Conservation (phyloP, 2,797 vertebrate genomes). For the Paratrypauchen microcephalus region DNA sequence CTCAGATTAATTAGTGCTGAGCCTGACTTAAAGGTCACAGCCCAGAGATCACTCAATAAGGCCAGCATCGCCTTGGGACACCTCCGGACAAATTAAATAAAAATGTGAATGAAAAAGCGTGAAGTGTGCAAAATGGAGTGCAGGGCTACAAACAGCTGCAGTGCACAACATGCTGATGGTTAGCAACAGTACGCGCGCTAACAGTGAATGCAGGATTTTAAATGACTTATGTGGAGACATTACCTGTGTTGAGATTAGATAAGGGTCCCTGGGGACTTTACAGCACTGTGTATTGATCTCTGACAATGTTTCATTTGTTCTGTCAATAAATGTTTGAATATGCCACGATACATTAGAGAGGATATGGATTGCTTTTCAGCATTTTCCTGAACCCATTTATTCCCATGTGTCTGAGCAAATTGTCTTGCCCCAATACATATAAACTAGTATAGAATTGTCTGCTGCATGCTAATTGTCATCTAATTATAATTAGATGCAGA, state of each 20-base stretch:
- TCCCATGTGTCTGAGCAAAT: too few relatives aligned
- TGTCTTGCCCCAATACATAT: too few relatives aligned
- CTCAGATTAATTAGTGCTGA: slow-evolving; percentile 64
- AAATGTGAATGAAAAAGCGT: slow-evolving; percentile 28
- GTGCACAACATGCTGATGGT: background rate
- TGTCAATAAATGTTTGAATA: background rate
- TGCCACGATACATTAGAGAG: background rate
- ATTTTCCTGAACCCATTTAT: background rate
- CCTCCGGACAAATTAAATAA: slow-evolving; percentile 52
- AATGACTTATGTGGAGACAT: background rate
- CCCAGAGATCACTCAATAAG: slow-evolving; percentile 52
- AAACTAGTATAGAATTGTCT: too few relatives aligned
- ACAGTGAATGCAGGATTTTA: background rate
- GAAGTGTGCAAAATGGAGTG: slow-evolving; percentile 12
- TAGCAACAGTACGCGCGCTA: too few relatives aligned
- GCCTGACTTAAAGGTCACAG: slow-evolving; percentile 59
- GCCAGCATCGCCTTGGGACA: slow-evolving; percentile 37
- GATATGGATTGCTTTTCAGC: background rate
- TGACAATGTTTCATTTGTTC: background rate
- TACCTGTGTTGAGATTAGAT: background rate
- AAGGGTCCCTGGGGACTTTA: background rate
- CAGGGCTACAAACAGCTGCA: background rate
- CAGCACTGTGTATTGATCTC: background rate
- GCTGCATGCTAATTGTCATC: too few relatives aligned
- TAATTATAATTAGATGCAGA: too few relatives aligned